Percentiles rank a stretch among this genome's conserved stretches.
Evolutionary conservation across 2,888 invertebrate species (phyloP).

Genomic region (Stenchaetothrips biformis): DNA sequence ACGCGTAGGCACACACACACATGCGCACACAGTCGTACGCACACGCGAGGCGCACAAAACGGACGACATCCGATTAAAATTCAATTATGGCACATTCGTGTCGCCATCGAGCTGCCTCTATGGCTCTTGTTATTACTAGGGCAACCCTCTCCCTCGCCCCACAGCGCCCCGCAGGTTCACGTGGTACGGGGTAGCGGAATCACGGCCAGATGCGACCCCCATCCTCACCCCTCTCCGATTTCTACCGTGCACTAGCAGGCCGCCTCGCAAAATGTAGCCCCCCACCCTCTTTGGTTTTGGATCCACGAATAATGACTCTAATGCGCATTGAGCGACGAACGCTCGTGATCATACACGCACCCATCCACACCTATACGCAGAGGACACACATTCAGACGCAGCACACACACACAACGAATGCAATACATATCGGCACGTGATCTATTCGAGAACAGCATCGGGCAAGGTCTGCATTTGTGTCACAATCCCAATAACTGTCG

Average conservation of each 20-base stretch:
- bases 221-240: not conserved
- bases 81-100: not conserved
- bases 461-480: not conserved
- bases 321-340: not conserved
- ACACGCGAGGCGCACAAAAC: too few relatives aligned
- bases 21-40: too few relatives aligned
- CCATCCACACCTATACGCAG: too few relatives aligned
- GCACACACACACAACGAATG: not conserved
- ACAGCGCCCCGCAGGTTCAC: not conserved
- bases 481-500: not conserved
- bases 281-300: not conserved
- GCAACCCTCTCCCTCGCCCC: not conserved
- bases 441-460: too few relatives aligned
- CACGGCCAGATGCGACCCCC: not conserved
- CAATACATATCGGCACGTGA: not conserved
- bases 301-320: not conserved
- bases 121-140: not conserved
- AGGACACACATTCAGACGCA: too few relatives aligned
- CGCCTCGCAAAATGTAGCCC: not conserved
- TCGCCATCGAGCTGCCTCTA: not conserved
- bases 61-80: not conserved
- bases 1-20: too few relatives aligned
- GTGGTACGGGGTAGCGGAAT: not conserved
- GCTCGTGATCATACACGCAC: too few relatives aligned
- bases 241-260: not conserved